Evolutionary conservation across 2,888 invertebrate species (phyloP).

Genomic region (Acholoe squamosa): DNA sequence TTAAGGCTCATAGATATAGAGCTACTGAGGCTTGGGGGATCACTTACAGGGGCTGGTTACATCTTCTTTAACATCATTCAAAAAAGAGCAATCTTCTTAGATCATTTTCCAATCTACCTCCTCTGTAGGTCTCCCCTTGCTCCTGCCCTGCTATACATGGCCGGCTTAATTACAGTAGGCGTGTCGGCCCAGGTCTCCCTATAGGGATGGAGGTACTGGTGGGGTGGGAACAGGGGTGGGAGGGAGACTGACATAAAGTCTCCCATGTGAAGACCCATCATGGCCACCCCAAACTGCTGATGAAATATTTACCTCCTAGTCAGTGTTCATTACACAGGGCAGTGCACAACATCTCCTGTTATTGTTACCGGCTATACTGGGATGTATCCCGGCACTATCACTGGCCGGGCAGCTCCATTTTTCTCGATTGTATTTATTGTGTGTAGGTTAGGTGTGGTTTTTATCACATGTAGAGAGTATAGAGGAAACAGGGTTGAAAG

Average conservation of each 20-base stretch:
- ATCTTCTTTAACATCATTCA: too few species aligned
- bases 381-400: neutral
- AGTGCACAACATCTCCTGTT: neutral
- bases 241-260: neutral
- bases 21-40: too few species aligned
- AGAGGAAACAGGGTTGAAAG: too few species aligned
- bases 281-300: neutral
- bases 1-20: too few species aligned
- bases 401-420: neutral
- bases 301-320: slow-evolving; percentile 39
- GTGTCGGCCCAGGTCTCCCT: neutral
- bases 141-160: neutral
- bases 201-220: neutral
- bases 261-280: slow-evolving; percentile 33
- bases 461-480: neutral
- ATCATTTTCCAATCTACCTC: neutral
- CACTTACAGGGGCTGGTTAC: too few species aligned
- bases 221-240: neutral
- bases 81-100: neutral
- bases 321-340: slow-evolving; percentile 40
- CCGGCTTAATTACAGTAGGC: neutral
- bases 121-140: neutral
- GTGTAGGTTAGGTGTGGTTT: neutral
- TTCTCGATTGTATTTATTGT: neutral
- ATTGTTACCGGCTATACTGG: neutral